Conservation (phyloP, 2,888 invertebrate genomes). For the Metallyticus violacea region DNA sequence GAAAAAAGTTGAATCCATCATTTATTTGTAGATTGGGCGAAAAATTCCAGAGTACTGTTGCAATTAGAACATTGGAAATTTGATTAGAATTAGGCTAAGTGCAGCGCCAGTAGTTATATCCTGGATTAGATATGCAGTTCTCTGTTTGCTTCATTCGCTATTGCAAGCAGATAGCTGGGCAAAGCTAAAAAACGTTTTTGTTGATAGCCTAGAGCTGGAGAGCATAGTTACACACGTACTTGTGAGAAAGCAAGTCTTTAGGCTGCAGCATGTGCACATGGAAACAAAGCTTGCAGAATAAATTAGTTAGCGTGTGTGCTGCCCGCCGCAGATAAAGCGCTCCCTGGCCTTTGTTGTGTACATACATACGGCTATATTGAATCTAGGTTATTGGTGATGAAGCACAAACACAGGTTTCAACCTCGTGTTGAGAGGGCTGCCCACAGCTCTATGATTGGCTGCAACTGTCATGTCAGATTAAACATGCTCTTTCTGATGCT, state of each 20-base stretch:
- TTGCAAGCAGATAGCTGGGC: too few species aligned
- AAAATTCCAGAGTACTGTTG: too few species aligned
- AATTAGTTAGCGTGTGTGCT: neutral
- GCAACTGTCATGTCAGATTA: neutral
- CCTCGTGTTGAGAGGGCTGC: neutral
- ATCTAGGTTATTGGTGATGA: neutral
- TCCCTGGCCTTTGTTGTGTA: neutral
- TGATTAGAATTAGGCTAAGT: too few species aligned
- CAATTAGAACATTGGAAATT: too few species aligned
- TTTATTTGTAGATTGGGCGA: too few species aligned
- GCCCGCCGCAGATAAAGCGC: neutral
- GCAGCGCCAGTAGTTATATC: too few species aligned
- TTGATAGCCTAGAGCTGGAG: neutral
- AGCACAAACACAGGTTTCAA: too few species aligned
- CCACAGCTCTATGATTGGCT: neutral
- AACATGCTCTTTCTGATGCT: neutral
- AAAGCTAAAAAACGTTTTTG: too few species aligned
- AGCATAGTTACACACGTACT: neutral
- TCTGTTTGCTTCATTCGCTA: too few species aligned
- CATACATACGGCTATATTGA: neutral
- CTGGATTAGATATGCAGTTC: too few species aligned
- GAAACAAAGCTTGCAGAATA: neutral
- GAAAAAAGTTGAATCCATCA: too few species aligned
- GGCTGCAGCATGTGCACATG: neutral
- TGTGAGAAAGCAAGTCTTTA: neutral